These are phyloP conservation scores for Drosophila lacertosa DNA, from an alignment of 1,140 invertebrate species.

Conservation along the genomic window DNA sequence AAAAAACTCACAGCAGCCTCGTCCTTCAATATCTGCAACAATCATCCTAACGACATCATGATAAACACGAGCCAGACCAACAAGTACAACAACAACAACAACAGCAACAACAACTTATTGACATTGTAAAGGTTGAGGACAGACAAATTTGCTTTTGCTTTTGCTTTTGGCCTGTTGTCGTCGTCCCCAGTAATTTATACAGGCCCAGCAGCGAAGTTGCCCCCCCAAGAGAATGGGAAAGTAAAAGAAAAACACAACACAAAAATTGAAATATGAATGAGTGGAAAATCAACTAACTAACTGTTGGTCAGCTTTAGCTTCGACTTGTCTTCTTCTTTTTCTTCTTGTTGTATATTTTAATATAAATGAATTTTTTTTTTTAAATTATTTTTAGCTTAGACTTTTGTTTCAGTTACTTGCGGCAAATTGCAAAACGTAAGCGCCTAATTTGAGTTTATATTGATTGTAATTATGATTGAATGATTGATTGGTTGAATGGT, in stretches of 20 bases:
- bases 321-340: background rate
- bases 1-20: slow-evolving; percentile 5
- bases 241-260: slow-evolving; percentile 20
- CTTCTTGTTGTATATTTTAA: background rate
- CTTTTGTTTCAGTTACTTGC: background rate
- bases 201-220: slow-evolving; percentile 19
- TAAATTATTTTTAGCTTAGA: background rate
- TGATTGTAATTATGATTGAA: background rate
- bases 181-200: slow-evolving; percentile 59
- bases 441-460: too few species aligned
- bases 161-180: slow-evolving; percentile 28
- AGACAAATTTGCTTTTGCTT: slow-evolving; percentile 31
- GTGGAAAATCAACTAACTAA: slow-evolving; percentile 28
- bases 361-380: background rate
- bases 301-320: background rate
- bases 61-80: slow-evolving; percentile 55
- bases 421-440: background rate
- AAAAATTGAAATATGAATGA: slow-evolving; percentile 66
- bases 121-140: slow-evolving; percentile 67
- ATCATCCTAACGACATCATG: slow-evolving; percentile 67
- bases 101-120: slow-evolving; percentile 57
- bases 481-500: background rate
- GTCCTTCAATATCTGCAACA: slow-evolving; percentile 41
- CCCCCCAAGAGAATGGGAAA: background rate
- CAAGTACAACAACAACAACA: slow-evolving; percentile 15